phyloP scores from a whole-genome alignment of 2,888 invertebrate genomes.

The Linnaemya tessellans region DNA sequence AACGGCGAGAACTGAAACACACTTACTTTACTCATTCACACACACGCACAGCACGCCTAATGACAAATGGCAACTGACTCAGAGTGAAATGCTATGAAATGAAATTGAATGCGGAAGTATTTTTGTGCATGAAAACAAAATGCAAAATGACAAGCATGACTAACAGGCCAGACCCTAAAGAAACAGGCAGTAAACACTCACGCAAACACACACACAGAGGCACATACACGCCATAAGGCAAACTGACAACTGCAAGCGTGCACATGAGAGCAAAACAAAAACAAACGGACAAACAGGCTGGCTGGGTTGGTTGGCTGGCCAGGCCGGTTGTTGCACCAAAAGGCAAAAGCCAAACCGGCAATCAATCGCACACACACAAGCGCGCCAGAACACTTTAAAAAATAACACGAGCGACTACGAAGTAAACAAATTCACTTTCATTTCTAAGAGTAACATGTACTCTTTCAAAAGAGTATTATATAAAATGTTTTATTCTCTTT shows the following conservation, averaged over 20 bases:
- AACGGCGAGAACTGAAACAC: conserved; percentile 34
- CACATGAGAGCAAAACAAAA: conserved; percentile 40
- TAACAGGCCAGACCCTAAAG: conserved; percentile 45
- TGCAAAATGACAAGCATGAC: conserved; percentile 24
- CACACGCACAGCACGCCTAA: background rate
- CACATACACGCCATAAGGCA: conserved; percentile 7
- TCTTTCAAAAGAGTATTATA: background rate
- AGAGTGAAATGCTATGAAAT: conserved; percentile 71
- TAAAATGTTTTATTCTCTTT: background rate
- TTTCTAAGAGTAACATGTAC: conserved; percentile 40
- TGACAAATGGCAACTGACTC: conserved; percentile 30
- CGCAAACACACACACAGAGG: background rate
- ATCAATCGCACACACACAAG: background rate
- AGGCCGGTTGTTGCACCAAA: conserved; percentile 64
- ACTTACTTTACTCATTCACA: conserved; percentile 6
- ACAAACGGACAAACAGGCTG: conserved; percentile 40
- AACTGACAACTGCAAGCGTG: background rate
- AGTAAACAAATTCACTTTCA: conserved; percentile 71
- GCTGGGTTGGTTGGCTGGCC: conserved; percentile 44
- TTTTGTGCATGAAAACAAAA: conserved; percentile 51
- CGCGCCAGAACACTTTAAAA: background rate
- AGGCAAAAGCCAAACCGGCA: conserved; percentile 15
- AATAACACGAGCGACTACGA: conserved; percentile 24
- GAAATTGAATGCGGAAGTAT: conserved; percentile 75
- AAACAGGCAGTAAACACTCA: background rate